These are phyloP conservation scores for Theropithecus gelada DNA, from an alignment of 2,113 vertebrate species.

Conservation along the genomic window DNA sequence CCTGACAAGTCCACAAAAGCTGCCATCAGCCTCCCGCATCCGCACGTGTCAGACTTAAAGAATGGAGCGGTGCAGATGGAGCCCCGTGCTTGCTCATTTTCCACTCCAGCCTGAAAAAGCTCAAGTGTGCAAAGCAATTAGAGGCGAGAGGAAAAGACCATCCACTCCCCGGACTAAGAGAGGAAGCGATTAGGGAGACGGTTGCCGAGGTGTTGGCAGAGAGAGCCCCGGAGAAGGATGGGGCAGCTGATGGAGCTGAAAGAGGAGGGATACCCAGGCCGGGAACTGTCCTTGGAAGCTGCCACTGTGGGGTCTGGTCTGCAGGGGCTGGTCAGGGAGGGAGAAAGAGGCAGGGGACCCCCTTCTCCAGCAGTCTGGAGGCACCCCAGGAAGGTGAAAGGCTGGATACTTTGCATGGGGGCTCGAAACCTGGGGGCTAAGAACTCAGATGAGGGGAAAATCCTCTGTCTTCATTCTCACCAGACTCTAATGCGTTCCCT, in stretches of 20 bases:
- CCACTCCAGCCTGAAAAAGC: background rate
- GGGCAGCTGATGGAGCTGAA: background rate
- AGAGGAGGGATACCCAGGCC: background rate
- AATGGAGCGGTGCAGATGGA: fast-evolving
- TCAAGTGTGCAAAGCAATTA: background rate
- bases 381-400: background rate
- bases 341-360: too few species aligned
- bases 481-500: background rate
- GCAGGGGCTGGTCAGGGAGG: background rate
- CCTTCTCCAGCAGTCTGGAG: too few species aligned
- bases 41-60: background rate
- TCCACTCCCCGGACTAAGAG: background rate
- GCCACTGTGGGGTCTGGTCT: background rate
- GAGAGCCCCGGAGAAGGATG: background rate
- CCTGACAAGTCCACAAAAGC: background rate
- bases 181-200: background rate
- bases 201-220: background rate
- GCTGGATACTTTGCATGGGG: too few species aligned
- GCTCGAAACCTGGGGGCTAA: background rate
- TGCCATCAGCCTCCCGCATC: fast-evolving
- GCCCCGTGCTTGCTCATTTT: background rate
- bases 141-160: background rate
- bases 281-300: background rate
- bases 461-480: background rate
- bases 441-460: background rate